Conservation (phyloP, 2,113 vertebrate genomes). For the Thomomys bottae region DNA sequence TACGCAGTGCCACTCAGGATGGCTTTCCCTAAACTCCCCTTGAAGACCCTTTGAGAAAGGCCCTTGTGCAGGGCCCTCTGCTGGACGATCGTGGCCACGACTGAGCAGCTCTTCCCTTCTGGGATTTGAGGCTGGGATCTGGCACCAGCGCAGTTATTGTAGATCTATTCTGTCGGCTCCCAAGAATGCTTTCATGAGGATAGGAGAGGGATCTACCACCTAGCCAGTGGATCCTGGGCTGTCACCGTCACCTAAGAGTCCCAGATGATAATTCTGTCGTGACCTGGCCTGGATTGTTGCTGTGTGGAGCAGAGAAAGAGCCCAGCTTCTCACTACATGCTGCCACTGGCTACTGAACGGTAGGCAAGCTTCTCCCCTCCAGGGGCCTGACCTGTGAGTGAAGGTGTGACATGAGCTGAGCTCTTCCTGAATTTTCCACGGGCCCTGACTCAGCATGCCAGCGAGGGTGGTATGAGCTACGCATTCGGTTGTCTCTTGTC, state of each 20-base stretch:
- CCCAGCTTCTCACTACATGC: fast-evolving
- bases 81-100: not conserved
- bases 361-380: not conserved
- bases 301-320: not conserved
- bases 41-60: not conserved
- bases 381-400: not conserved
- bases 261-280: not conserved
- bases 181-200: not conserved
- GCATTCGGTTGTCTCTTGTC: too few species aligned
- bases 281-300: fast-evolving
- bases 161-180: not conserved
- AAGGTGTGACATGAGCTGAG: fast-evolving
- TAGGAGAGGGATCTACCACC: not conserved
- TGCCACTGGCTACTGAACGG: not conserved
- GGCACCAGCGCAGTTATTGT: fast-evolving
- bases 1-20: fast-evolving
- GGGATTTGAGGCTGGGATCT: too few species aligned
- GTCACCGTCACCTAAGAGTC: too few species aligned
- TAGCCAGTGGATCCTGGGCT: not conserved
- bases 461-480: too few species aligned
- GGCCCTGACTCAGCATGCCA: not conserved
- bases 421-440: not conserved
- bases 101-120: not conserved
- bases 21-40: not conserved
- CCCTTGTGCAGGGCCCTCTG: not conserved